Conservation (phyloP, 2,797 vertebrate species). For the Cynopterus sphinx region DNA sequence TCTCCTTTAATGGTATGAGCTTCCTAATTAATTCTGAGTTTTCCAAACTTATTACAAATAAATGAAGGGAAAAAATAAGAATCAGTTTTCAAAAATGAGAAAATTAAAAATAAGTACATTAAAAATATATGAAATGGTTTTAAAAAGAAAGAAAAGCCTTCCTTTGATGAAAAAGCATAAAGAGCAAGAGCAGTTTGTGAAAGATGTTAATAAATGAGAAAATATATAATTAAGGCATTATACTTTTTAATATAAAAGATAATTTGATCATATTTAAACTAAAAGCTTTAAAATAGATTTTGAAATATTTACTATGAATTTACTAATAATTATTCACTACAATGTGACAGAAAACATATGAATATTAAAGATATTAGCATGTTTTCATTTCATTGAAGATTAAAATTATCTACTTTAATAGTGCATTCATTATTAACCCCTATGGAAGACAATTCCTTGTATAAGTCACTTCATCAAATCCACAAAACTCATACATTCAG, state of each 20-base stretch:
- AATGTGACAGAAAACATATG: conserved; percentile 25
- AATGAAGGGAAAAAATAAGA: neutral
- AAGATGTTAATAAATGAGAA: conserved; percentile 31
- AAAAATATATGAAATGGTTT: neutral
- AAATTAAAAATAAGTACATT: conserved; percentile 35
- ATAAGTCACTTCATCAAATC: conserved; percentile 36
- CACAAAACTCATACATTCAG: conserved; percentile 34
- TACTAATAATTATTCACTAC: neutral
- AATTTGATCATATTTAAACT: conserved; percentile 16
- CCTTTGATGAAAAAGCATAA: neutral
- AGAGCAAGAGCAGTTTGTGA: neutral
- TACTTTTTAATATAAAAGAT: conserved; percentile 32
- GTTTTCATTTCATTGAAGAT: conserved; percentile 20
- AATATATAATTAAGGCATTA: neutral
- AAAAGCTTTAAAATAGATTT: conserved; percentile 51
- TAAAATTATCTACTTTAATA: conserved; percentile 36
- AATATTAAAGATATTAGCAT: conserved; percentile 24
- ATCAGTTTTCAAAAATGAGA: neutral
- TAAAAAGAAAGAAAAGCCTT: conserved; percentile 4
- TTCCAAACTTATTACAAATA: conserved; percentile 38
- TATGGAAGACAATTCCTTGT: conserved; percentile 2
- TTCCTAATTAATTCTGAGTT: neutral
- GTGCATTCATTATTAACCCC: neutral
- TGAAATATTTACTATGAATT: conserved; percentile 30
- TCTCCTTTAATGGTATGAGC: neutral